These are phyloP conservation scores for Triplophysa dalaica DNA, from an alignment of 2,113 vertebrate genomes.

Conservation along the genomic window DNA sequence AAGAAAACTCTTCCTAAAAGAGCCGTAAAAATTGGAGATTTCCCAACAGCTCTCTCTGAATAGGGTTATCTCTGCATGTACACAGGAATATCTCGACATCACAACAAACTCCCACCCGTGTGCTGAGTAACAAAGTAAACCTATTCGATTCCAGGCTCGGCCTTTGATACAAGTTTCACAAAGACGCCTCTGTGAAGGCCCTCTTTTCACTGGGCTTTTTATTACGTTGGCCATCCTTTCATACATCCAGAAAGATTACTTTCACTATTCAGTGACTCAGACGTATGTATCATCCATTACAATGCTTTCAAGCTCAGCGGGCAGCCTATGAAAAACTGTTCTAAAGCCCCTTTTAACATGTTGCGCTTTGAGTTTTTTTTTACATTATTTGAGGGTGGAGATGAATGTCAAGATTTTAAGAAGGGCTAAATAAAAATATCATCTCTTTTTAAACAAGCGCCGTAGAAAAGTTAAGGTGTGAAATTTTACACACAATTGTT, in stretches of 20 bases:
- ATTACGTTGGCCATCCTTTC: constrained; percentile 62
- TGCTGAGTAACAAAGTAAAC: constrained; percentile 58
- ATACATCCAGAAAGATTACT: constrained; percentile 68
- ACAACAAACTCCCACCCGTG: constrained; percentile 60
- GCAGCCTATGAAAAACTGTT: constrained; percentile 28
- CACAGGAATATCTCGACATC: constrained; percentile 9
- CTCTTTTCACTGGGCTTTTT: constrained; percentile 58
- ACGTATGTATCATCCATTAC: constrained; percentile 62
- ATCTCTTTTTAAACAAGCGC: not conserved
- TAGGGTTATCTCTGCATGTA: constrained; percentile 11
- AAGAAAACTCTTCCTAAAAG: not conserved
- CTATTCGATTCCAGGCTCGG: constrained; percentile 61
- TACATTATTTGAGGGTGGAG: constrained; percentile 17
- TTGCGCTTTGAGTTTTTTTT: constrained; percentile 36
- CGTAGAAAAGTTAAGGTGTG: constrained; percentile 13
- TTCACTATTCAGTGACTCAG: constrained; percentile 62
- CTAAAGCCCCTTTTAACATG: constrained; percentile 45
- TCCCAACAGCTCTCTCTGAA: constrained; percentile 19
- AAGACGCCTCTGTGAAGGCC: constrained; percentile 62
- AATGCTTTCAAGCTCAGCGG: constrained; percentile 57
- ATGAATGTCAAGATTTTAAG: not conserved
- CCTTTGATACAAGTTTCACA: constrained; percentile 71
- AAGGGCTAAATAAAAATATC: not conserved
- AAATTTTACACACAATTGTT: constrained; percentile 13
- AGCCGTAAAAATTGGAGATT: constrained; percentile 5